These are phyloP conservation scores for Drosophila cardini DNA, from an alignment of 1,140 invertebrate species.

Conservation along the genomic window DNA sequence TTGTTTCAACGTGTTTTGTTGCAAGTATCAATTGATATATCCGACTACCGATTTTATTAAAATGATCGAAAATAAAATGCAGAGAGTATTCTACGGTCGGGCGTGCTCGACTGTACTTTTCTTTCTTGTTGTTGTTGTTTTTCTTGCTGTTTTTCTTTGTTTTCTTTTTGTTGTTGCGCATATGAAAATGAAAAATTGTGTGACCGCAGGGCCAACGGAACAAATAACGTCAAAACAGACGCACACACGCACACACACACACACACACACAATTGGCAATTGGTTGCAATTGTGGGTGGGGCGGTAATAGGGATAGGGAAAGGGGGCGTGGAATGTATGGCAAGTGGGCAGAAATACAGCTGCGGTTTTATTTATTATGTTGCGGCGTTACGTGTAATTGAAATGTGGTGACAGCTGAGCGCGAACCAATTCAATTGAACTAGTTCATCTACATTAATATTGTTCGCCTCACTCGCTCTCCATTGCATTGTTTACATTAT, in stretches of 20 bases:
- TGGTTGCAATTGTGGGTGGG: neutral
- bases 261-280: conserved; percentile 26
- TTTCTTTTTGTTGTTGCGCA: conserved; percentile 55
- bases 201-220: conserved; percentile 72
- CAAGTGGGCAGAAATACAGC: neutral
- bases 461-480: too few species aligned
- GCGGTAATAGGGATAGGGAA: too few species aligned
- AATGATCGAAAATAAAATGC: too few species aligned
- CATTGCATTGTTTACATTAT: too few species aligned
- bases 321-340: neutral
- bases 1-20: too few species aligned
- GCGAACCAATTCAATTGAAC: neutral
- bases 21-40: too few species aligned
- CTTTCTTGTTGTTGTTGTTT: too few species aligned
- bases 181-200: conserved; percentile 79
- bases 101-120: too few species aligned
- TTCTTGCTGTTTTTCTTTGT: neutral
- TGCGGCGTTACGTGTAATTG: conserved; percentile 57
- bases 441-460: neutral
- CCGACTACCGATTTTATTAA: too few species aligned
- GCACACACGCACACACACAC: conserved; percentile 24
- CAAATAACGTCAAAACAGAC: conserved; percentile 59
- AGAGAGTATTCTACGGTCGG: too few species aligned
- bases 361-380: conserved; percentile 57
- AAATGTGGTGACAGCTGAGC: conserved; percentile 51